Evolutionary conservation across 1,140 invertebrate species (phyloP).

Genomic region (Hylaeus anthracinus): DNA sequence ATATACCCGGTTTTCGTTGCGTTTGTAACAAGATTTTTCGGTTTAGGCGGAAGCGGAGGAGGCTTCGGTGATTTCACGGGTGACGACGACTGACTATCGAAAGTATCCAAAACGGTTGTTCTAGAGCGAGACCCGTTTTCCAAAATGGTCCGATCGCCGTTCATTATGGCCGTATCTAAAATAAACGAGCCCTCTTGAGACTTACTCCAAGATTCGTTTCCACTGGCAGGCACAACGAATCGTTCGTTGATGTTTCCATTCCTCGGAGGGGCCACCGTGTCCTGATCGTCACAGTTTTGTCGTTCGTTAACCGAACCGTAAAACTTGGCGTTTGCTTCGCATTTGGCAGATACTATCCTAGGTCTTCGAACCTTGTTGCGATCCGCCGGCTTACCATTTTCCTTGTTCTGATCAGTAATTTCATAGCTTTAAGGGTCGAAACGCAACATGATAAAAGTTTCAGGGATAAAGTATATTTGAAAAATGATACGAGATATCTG

Average conservation of each 20-base stretch:
- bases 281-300: conserved; percentile 44
- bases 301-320: conserved; percentile 73
- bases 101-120: conserved; percentile 40
- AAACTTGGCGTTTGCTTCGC: conserved; percentile 74
- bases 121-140: conserved; percentile 69
- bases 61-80: conserved; percentile 74
- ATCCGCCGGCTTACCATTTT: conserved; percentile 74
- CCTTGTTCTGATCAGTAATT: conserved; percentile 75
- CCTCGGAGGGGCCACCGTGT: conserved; percentile 16
- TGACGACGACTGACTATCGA: conserved; percentile 42
- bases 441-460: conserved; percentile 40
- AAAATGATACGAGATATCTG: conserved; percentile 13
- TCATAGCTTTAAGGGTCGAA: conserved; percentile 62
- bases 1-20: conserved; percentile 69
- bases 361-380: conserved; percentile 74
- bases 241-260: conserved; percentile 43
- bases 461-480: conserved; percentile 18
- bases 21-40: conserved; percentile 73
- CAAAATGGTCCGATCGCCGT: conserved; percentile 74
- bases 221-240: conserved; percentile 49
- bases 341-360: conserved; percentile 65
- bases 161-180: conserved; percentile 71
- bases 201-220: conserved; percentile 48
- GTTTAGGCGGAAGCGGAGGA: conserved; percentile 78
- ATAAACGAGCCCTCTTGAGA: conserved; percentile 56